Base-by-base conservation (phyloP, 2,888 invertebrate species). In the Aleiodes alternator region DNA sequence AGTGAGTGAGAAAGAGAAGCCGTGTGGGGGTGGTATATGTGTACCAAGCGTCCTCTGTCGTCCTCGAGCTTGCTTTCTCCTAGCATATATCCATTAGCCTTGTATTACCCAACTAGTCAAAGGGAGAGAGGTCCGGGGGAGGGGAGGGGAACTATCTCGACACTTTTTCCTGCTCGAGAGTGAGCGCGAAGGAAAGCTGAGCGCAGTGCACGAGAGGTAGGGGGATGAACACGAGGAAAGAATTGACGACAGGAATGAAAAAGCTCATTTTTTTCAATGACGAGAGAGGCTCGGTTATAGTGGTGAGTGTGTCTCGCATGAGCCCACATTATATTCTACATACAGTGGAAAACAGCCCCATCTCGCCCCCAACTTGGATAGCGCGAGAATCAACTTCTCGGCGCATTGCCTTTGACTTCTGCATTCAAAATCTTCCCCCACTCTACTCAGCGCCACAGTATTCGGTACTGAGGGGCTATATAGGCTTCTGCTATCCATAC, bases 181-280 rank as follows among this genome's bases (percentile, higher is more conserved):
- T 38, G 3, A 64, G 64, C 16, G 64, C 12, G 48, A 14, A 11
- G 68, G 69, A 64, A 61, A 59, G 70, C 56, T 43, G 48, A 55
- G 59, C 57, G 73, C 57, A 56, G 68, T 68, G 76, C 73, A 70
- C 69, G 56, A 69, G 76, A 71, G 79, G 71, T 1, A 23, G 23
- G 23, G 23, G 23, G 2, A 23, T 23, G 23, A 23, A 23, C 23
- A 23, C 72, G 53, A 73, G 70, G 71, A 70, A 75, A 69, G 74
- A 76, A 76, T 78, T 75, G 73, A 81, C 71, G 64, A 64, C 64
- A 48, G 43, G 5, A 48, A 48, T 48, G 23, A 48, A 43, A 64
- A 64, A 64, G 64, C 64, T 43, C 43, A 43, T 43, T 64, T 64
- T 6, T 64, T 64, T 43, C 64, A 48, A 64, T 78, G 73, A 69